These are phyloP conservation scores for Rhopilema esculentum DNA, from an alignment of 30 jellyfish, hydroid and myxozoan genomes.

Conservation along the genomic window DNA sequence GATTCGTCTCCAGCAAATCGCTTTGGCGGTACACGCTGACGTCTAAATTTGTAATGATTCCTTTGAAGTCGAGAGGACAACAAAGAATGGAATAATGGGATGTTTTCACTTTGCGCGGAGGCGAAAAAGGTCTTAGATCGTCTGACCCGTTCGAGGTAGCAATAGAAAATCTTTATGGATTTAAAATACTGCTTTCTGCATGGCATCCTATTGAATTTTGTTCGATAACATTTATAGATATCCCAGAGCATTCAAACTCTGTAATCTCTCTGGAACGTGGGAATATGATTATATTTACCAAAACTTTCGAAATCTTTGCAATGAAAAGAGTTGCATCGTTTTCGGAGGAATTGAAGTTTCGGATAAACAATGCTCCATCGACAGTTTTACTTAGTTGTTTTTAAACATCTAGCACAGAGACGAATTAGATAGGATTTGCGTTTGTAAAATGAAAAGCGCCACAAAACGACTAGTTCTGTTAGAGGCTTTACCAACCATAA, in stretches of 20 bases:
- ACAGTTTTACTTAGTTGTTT: background rate
- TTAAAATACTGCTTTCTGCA: background rate
- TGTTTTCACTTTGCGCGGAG: conserved; percentile 26
- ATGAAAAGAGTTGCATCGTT: background rate
- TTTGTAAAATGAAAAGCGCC: background rate
- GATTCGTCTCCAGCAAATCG: conserved; percentile 6
- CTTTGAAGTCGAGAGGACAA: background rate
- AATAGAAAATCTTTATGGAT: background rate
- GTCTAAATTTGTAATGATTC: background rate
- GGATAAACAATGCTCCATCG: background rate
- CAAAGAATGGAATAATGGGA: background rate
- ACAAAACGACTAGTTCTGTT: background rate
- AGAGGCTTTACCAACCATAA: background rate
- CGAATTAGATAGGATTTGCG: background rate
- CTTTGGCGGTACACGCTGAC: conserved; percentile 6
- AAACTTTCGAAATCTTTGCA: conserved; percentile 14
- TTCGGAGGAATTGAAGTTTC: background rate
- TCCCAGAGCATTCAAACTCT: background rate
- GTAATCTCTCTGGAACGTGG: conserved; percentile 41
- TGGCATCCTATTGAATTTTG: background rate
- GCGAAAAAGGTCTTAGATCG: conserved; percentile 9
- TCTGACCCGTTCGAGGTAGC: conserved; percentile 22
- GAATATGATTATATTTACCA: conserved; percentile 27
- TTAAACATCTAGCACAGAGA: background rate
- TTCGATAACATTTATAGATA: conserved; percentile 14